Base-by-base conservation (phyloP, 2,797 vertebrate species). In the Lerista edwardsae region DNA sequence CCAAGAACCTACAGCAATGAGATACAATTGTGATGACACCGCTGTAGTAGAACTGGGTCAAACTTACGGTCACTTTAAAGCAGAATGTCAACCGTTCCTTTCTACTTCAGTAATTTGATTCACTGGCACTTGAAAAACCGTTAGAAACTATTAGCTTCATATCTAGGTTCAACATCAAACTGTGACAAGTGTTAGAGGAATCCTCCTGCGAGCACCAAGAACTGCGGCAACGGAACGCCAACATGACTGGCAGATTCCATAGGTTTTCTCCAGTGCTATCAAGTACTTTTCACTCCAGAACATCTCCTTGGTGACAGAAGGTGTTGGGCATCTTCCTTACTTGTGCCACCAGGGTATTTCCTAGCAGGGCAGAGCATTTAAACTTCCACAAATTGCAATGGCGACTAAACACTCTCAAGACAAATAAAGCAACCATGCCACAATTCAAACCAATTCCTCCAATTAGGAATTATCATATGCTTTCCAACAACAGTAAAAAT, bases 21-120 rank as follows among this genome's bases (percentile, higher is more conserved):
- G 94, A 95, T 75, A 81, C 91, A 87, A 93, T 91, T 84, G 89
- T 27, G 87, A 94, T 94, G 95, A 94, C 94, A 95, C 93, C 86
- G 75, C 51, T 23, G 72, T 85, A 81, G 3, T 86, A 84, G 88
- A 95, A 94, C 79, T 92, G 93, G 94, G 95, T 96, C 96, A 96
- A 88, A 94, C 89, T 90, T 90, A 93, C n/a, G 89, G 95, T 93
- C 94, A 94, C 93, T 94, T 90, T 51, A 93, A 91, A 95, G 93
- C 89, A 92, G 89, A 94, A 93, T 90, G 91, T 92, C 94, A 94
- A 87, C 90, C 69, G 0, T 76, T 71, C 88, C 91, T 93, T 94
- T 90, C 93, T 91, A 89, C 90, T 93, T 89, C 88, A 89, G 86
- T 92, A 94, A 95, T 92, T 87, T 89, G 92, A 95, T 91, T 90